phyloP scores from a whole-genome alignment of 1,140 invertebrate species.

The Aleiodes sp. region DNA sequence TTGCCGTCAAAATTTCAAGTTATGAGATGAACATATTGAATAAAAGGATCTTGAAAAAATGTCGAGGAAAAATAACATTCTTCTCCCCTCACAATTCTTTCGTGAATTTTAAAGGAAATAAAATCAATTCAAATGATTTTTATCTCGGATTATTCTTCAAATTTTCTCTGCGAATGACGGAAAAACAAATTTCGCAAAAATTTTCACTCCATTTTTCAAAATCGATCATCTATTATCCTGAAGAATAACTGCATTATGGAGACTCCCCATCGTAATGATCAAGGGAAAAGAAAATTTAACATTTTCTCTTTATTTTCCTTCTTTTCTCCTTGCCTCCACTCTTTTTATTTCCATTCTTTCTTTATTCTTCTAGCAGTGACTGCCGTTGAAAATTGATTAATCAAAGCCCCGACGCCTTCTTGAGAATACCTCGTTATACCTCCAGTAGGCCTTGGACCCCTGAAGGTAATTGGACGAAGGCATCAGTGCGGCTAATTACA shows the following conservation, averaged over 20 bases:
- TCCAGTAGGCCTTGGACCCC: constrained; percentile 1
- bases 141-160: no score
- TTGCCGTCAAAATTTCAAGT: constrained; percentile 30
- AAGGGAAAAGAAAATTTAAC: constrained; percentile 11
- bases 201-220: neutral
- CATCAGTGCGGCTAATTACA: constrained; percentile 42
- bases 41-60: neutral
- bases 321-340: no score
- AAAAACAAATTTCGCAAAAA: no score
- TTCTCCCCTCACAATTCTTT: no score
- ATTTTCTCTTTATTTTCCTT: neutral
- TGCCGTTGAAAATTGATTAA: constrained; percentile 52
- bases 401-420: constrained; percentile 52
- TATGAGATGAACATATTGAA: constrained; percentile 20
- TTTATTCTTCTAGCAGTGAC: neutral
- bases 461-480: constrained; percentile 12
- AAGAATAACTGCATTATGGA: constrained; percentile 9
- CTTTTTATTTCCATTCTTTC: constrained; percentile 2
- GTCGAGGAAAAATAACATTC: no score
- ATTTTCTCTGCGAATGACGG: no score
- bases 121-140: no score
- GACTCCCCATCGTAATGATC: constrained; percentile 7
- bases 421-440: constrained; percentile 52
- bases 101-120: no score
- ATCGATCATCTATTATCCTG: constrained; percentile 21